Evolutionary conservation across 2,113 vertebrate genomes (phyloP).

Genomic region (Leptocoma aspasia): DNA sequence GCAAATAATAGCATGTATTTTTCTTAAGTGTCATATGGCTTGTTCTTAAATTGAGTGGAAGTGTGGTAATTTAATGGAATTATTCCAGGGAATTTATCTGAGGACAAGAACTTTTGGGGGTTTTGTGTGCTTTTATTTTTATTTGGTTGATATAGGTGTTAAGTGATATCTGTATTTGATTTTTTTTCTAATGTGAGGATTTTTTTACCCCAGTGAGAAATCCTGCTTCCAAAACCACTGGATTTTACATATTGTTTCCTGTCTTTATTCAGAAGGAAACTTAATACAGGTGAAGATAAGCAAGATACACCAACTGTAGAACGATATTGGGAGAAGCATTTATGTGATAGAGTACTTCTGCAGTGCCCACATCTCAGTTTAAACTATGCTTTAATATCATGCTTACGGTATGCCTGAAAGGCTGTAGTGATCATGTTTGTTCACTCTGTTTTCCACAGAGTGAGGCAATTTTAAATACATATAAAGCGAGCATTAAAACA

Average conservation of each 20-base stretch:
- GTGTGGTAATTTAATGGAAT: neutral
- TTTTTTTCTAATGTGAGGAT: neutral
- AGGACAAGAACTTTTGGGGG: accelerated
- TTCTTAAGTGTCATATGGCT: neutral
- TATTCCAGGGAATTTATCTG: neutral
- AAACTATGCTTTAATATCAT: neutral
- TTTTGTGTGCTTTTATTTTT: neutral
- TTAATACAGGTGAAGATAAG: neutral
- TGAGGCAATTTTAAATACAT: neutral
- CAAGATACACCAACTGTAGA: neutral
- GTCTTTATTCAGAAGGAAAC: neutral
- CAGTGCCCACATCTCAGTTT: neutral
- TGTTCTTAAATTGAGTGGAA: neutral
- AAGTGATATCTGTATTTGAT: neutral
- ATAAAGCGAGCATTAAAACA: neutral
- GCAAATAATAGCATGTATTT: neutral
- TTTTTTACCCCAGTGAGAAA: neutral
- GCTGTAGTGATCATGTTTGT: neutral
- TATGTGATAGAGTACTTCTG: neutral
- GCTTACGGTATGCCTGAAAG: neutral
- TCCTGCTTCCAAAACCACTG: neutral
- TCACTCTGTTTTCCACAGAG: neutral
- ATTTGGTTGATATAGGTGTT: neutral
- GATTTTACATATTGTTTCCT: neutral
- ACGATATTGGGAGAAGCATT: neutral